Percentiles rank a stretch among this genome's conserved stretches.
phyloP scores from a whole-genome alignment of 2,113 vertebrate genomes.

The Notechis scutatus region DNA sequence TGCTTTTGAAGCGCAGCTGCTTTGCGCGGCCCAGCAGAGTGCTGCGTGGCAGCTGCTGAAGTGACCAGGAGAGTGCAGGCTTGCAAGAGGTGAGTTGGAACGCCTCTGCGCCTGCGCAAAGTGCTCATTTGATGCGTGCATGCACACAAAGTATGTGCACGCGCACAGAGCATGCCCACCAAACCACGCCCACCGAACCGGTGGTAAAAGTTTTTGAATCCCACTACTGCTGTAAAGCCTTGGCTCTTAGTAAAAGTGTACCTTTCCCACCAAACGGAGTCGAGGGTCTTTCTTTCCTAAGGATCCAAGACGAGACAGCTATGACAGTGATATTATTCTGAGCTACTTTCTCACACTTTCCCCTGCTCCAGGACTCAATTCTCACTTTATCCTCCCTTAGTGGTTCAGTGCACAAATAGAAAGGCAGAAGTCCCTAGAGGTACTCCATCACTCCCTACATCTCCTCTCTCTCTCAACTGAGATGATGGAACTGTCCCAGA shows the following conservation, averaged over 20 bases:
- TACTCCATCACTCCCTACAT: neutral
- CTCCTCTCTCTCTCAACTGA: neutral
- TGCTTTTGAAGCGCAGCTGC: no score
- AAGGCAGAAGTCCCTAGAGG: neutral
- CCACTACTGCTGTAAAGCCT: neutral
- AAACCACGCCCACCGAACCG: no score
- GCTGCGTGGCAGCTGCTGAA: no score
- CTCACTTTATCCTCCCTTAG: neutral
- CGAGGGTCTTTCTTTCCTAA: neutral
- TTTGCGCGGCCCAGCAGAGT: no score
- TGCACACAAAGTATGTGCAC: no score
- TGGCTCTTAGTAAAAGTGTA: neutral
- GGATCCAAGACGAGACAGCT: neutral
- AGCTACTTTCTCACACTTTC: neutral
- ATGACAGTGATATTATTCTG: neutral
- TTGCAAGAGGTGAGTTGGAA: no score
- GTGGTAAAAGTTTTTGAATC: no score
- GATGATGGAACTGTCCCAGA: no score
- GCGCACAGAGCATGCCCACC: no score
- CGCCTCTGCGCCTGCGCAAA: no score
- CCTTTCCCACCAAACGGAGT: neutral
- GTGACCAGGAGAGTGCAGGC: no score
- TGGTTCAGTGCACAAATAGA: neutral
- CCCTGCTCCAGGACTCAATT: neutral
- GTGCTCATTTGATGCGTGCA: no score